Percentiles rank a stretch among this genome's conserved stretches.
phyloP scores from a whole-genome alignment of 2,113 vertebrate species.

The Otus sunia region DNA sequence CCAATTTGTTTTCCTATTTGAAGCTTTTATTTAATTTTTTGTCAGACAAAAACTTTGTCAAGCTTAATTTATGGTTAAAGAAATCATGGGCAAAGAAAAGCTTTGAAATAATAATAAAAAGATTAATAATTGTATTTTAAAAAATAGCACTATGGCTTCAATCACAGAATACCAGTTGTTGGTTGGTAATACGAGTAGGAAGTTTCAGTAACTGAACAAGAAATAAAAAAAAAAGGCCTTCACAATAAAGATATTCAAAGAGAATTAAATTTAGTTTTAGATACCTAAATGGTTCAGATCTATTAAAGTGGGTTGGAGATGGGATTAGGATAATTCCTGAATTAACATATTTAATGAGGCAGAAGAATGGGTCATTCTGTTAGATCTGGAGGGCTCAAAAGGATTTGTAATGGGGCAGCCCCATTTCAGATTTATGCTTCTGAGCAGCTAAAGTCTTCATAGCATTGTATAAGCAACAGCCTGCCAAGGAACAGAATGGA shows the following conservation, averaged over 20 bases:
- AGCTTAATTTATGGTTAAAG: background rate
- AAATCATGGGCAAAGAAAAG: background rate
- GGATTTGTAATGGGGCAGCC: background rate
- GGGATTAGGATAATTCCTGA: background rate
- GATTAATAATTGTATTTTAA: background rate
- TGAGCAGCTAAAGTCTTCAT: background rate
- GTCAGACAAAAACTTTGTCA: background rate
- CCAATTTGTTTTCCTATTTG: background rate
- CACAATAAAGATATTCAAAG: background rate
- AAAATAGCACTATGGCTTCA: background rate
- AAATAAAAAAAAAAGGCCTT: background rate
- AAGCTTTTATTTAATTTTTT: background rate
- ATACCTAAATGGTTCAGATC: background rate
- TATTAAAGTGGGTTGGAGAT: background rate
- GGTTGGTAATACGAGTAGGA: background rate
- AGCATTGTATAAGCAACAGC: background rate
- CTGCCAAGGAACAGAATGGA: background rate
- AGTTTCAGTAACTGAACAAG: background rate
- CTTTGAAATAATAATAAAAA: constrained; percentile 19
- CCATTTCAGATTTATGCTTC: background rate
- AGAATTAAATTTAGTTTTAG: background rate
- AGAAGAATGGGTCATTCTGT: background rate
- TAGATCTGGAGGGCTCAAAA: background rate
- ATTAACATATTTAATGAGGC: background rate
- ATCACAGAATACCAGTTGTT: background rate